phyloP scores from a whole-genome alignment of 2,113 vertebrate genomes.

The Macrotis lagotis region DNA sequence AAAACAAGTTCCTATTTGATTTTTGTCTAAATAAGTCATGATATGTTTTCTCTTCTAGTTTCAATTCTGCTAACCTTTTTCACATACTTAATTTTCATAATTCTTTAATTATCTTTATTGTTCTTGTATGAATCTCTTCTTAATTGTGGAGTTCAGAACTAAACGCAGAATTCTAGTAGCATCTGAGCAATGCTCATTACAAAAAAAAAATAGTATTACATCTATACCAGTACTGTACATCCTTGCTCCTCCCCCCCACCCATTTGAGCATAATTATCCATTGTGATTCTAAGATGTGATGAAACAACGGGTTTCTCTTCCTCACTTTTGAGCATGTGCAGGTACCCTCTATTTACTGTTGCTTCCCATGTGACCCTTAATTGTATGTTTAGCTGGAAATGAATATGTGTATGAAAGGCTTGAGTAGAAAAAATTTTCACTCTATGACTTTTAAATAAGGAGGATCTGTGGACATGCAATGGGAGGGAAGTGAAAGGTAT shows the following conservation, averaged over 20 bases:
- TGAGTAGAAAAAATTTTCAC: neutral
- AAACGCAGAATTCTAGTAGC: neutral
- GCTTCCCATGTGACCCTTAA: neutral
- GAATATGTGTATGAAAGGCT: neutral
- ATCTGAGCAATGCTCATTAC: neutral
- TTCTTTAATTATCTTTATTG: neutral
- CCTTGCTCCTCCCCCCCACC: no score
- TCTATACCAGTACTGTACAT: neutral
- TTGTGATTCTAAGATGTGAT: neutral
- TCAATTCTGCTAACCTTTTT: neutral
- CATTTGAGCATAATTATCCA: neutral
- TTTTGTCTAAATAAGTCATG: neutral
- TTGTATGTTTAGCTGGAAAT: neutral
- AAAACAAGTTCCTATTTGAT: constrained; percentile 5
- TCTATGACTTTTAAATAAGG: neutral
- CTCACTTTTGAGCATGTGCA: neutral
- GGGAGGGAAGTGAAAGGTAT: neutral
- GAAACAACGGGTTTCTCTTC: neutral
- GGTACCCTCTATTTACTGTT: neutral
- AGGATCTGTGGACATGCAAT: neutral
- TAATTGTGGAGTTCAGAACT: neutral
- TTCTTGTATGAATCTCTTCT: neutral
- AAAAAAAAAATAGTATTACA: neutral
- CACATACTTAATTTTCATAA: neutral
- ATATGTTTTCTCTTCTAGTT: neutral